Evolutionary conservation across 2,797 vertebrate genomes (phyloP), one percentile per base, ranked within the genome.

Genomic region (Salmo trutta): DNA sequence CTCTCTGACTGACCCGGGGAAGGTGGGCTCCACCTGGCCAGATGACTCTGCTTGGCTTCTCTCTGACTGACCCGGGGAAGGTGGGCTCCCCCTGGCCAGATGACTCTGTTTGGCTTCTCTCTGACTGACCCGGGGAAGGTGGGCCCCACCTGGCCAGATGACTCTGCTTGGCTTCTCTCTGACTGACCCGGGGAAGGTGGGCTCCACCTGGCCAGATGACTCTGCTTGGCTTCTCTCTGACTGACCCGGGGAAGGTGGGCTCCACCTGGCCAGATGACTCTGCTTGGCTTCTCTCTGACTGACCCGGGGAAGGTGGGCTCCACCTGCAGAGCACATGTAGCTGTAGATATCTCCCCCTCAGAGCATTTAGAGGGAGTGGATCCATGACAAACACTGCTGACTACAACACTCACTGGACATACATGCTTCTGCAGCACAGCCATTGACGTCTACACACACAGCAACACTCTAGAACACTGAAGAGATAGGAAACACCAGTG

Each of bases 21-120:
- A 85, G 79, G 85, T 82, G 82, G 85, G 77, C 80, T 82, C 65
- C 82, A 86, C 86, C 84, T 86, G 88, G 75, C 79, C 74, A 85
- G 66, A 79, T 87, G 82, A 82, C 79, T 54, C 66, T 74, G 80
- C 80, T 70, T 72, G 81, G 78, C 68, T 79, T n/a, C n/a, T 73
- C 78, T 73, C 64, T 12, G 41, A 47, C 74, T 64, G 69, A 81
- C 77, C 19, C 52, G 54, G 75, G 16, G 69, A 77, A 85, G 79
- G 85, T 82, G 82, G 85, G 77, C 80, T 82, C 65, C 83, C 86
- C 86, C 84, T 86, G 88, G 76, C 79, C 73, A 85, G 68, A 79
- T 87, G 82, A 82, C 79, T 54, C 66, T 74, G 80, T 79, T 70
- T 72, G 81, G 78, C 66, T 79, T 54, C 66, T 73, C 78, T 73